Percentiles rank a stretch among this genome's conserved stretches.
phyloP scores from a whole-genome alignment of 2,113 vertebrate species.

The Odontophorus gujanensis region DNA sequence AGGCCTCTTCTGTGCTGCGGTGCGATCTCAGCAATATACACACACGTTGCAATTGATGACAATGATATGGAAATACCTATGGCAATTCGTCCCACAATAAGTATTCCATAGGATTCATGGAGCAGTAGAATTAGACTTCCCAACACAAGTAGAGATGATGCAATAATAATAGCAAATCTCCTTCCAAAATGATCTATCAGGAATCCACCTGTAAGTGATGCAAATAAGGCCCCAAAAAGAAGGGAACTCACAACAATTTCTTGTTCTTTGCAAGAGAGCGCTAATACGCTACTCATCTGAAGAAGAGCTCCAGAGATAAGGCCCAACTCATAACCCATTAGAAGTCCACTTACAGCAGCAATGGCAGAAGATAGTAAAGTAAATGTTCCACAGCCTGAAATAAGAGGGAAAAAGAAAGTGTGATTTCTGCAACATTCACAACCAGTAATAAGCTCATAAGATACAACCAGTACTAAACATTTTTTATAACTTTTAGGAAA shows the following conservation, averaged over 20 bases:
- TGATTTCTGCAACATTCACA: neutral
- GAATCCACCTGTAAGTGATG: constrained; percentile 87
- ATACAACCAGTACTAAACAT: neutral
- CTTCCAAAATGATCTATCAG: constrained; percentile 92
- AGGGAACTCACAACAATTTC: constrained; percentile 91
- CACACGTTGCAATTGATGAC: constrained; percentile 89
- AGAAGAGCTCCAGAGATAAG: constrained; percentile 94
- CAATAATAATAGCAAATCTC: constrained; percentile 86
- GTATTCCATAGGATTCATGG: constrained; percentile 77
- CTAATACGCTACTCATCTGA: constrained; percentile 84
- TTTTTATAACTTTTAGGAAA: neutral
- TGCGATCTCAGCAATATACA: constrained; percentile 94
- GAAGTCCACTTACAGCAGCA: constrained; percentile 91
- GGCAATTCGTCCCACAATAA: constrained; percentile 85
- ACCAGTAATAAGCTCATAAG: neutral
- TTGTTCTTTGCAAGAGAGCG: constrained; percentile 89
- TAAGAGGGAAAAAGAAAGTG: constrained; percentile 20
- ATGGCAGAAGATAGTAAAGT: constrained; percentile 83
- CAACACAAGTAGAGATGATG: constrained; percentile 83
- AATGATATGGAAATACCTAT: constrained; percentile 92
- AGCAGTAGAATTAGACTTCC: constrained; percentile 84
- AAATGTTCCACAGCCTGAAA: constrained; percentile 84
- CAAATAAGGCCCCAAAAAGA: constrained; percentile 89
- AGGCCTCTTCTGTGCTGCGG: constrained; percentile 89
- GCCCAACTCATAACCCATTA: constrained; percentile 93